Conservation (phyloP, 2,113 vertebrate genomes). For the Megaceryle torquata region DNA sequence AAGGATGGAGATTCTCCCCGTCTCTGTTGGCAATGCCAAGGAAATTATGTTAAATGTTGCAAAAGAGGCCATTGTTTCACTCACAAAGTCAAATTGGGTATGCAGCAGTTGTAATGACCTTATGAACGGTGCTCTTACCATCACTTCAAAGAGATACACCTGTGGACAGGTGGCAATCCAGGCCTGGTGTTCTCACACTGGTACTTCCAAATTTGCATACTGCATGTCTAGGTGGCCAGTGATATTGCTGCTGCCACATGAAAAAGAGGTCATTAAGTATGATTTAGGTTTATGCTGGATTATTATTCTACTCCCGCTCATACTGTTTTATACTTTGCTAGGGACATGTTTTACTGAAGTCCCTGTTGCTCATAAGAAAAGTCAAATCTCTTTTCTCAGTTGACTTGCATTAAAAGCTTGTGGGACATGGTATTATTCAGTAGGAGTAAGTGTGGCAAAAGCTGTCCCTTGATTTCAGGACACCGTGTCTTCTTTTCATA, state of each 20-base stretch:
- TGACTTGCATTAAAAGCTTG: neutral
- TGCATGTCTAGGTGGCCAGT: accelerated
- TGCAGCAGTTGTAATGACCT: neutral
- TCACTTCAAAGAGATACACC: neutral
- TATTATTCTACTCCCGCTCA: neutral
- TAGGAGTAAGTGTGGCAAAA: neutral
- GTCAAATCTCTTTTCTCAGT: neutral
- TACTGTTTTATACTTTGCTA: neutral
- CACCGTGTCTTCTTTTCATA: neutral
- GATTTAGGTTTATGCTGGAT: neutral
- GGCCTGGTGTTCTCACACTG: neutral
- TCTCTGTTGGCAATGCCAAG: neutral
- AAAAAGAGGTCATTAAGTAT: neutral
- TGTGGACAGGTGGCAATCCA: neutral
- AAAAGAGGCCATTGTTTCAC: neutral
- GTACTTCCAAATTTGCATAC: neutral
- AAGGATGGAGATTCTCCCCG: no score
- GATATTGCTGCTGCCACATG: neutral
- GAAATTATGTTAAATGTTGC: neutral
- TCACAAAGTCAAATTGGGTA: neutral
- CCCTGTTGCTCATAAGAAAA: neutral
- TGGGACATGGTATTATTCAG: neutral
- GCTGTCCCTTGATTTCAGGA: neutral
- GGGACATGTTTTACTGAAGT: neutral
- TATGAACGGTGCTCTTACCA: neutral